Evolutionary conservation across 2,888 invertebrate species (phyloP).

Genomic region (Cremastobaeus sp.): DNA sequence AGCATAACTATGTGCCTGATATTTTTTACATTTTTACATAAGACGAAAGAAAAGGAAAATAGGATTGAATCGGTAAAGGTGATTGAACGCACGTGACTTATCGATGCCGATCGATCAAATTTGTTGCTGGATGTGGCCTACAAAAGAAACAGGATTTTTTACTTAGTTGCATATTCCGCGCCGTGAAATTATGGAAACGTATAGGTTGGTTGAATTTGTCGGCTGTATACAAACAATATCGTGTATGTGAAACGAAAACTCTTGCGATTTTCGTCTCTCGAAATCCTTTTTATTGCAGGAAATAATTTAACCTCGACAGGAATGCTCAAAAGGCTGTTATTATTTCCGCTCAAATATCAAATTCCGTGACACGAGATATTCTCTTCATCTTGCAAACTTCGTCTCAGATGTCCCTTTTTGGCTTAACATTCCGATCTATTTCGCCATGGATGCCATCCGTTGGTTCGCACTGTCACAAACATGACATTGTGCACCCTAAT

Average conservation of each 20-base stretch:
- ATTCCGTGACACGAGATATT: conserved; percentile 62
- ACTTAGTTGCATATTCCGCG: too few species aligned
- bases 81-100: conserved; percentile 60
- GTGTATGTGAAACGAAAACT: too few species aligned
- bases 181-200: background rate
- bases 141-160: conserved; percentile 76
- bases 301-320: conserved; percentile 53
- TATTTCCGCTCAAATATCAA: conserved; percentile 62
- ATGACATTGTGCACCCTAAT: conserved; percentile 57
- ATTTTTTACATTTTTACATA: conserved; percentile 60
- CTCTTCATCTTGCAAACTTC: conserved; percentile 61
- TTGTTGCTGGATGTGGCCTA: conserved; percentile 69
- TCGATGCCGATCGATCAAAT: conserved; percentile 75
- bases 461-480: conserved; percentile 53
- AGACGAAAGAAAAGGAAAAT: conserved; percentile 46
- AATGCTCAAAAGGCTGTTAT: conserved; percentile 58
- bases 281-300: conserved; percentile 48
- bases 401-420: conserved; percentile 60
- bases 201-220: too few species aligned
- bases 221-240: background rate
- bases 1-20: conserved; percentile 69
- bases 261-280: too few species aligned
- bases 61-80: conserved; percentile 42
- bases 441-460: conserved; percentile 60
- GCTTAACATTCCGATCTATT: conserved; percentile 60